Evolutionary conservation across 2,113 vertebrate species (phyloP), one percentile per base, ranked within the genome.

Genomic region (Cephalophus harveyi): DNA sequence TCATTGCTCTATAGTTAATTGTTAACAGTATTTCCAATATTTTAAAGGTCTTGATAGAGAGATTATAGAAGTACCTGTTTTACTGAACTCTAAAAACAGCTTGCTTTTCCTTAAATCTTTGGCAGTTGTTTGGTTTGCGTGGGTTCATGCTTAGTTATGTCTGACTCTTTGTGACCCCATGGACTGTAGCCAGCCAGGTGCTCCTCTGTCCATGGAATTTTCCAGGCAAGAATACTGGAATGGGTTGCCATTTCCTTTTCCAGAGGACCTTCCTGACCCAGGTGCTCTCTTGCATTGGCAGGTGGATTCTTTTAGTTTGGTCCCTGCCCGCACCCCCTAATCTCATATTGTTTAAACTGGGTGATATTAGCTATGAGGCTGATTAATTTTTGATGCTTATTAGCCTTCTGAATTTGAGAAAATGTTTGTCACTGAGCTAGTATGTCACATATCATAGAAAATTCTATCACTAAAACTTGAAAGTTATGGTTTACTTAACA

Each of bases 291-390:
- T 71, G n/a, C 19, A 36, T 23, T 71, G 64, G 67, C 10, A 40
- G 67, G 10, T 71, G 10, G n/a, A 6, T 71, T 71, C n/a, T 67
- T 21, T 67, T 2, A 36, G 33, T 71, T 71, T 71, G 19, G 67
- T 71, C 67, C 10, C 19, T 71, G 10, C n/a, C 10, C 0, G 0
- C 5, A 40, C 4, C 14, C 7, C 54, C 85, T 25, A 59, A 79
- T 28, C 33, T 52, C 28, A 71, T 46, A 81, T 76, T 90, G 50
- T 59, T 94, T 62, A 87, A 81, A 62, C 64, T 48, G 76, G 46
- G 48, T 74, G 16, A 43, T 93, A 55, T 87, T 76, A 59, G 27
- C 36, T 25, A 52, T 40, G 28, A 83, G 10, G 7, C 17, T 67
- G 33, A 33, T 64, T 79, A 30, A 52, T 43, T 88, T 79, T 84